These are phyloP conservation scores for Monoplex corrugatus DNA, from an alignment of 2,888 invertebrate genomes.

Conservation along the genomic window DNA sequence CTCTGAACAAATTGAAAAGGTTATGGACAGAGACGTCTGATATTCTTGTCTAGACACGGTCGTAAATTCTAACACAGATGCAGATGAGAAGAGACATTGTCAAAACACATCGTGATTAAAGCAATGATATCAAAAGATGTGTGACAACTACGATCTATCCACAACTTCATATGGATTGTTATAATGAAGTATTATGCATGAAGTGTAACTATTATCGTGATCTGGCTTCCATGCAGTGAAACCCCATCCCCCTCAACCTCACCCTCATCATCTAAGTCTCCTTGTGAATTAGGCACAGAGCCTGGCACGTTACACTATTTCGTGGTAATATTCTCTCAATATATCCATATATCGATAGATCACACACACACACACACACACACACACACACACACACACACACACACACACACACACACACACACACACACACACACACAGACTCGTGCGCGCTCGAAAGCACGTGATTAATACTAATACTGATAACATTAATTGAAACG, in stretches of 20 bases:
- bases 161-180: not conserved
- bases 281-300: not conserved
- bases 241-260: no score
- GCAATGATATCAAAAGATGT: no score
- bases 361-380: not conserved
- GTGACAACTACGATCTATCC: not conserved
- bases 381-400: not conserved
- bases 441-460: not conserved
- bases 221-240: not conserved
- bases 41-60: not conserved
- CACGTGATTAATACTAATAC: no score
- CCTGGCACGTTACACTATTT: not conserved
- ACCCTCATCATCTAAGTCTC: no score
- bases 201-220: not conserved
- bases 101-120: no score
- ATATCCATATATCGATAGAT: not conserved
- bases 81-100: no score
- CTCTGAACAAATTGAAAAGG: no score
- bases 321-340: not conserved
- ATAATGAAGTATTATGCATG: not conserved
- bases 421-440: not conserved
- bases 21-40: no score
- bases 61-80: no score
- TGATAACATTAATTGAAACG: no score
- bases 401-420: constrained; percentile 2